Base-by-base conservation (phyloP, 2,797 vertebrate genomes). In the Sebastes variabilis region DNA sequence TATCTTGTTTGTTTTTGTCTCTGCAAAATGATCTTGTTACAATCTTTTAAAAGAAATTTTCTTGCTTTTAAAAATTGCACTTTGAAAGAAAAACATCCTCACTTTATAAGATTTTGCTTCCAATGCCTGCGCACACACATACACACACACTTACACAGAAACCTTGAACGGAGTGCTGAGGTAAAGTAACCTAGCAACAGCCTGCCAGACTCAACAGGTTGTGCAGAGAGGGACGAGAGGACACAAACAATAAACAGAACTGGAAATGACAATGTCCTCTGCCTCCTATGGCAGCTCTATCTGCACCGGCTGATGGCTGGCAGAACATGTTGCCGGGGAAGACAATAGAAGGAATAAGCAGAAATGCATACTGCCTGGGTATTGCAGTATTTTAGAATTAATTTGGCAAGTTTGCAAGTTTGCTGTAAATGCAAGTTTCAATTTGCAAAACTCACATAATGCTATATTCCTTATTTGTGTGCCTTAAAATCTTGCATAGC, bases 171-270 rank as follows among this genome's bases (percentile, higher is more conserved):
- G 24, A 73, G 59, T 22, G 72, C 75, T 67, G 81, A 83, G 87
- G 84, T 87, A 74, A 90, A 81, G 93, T 94, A 93, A 90, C 93
- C 91, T 93, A 93, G 94, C 93, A 94, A 94, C 92, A 82, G 89
- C 84, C 72, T 74, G 73, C 80, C 75, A 78, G 84, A 76, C 78
- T 89, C 88, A 91, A 92, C 92, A 93, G 90, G 91, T 90, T 91
- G 83, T 42, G 75, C 64, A 81, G 27, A 75, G 67, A 66, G 42
- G 81, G 68, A 75, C 62, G 68, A 80, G 66, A 78, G 81, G 68
- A 89, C 71, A 78, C 68, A 88, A 89, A 83, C 84, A 88, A 92
- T 69, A 75, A 83, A 85, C 81, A 73, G 60, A 87, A 70, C 66
- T 71, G 84, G 80, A 82, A 86, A 85, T 74, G 75, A 87, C 79